Percentiles rank a stretch among this genome's conserved stretches.
Conservation (phyloP, 2,888 invertebrate genomes). For the Zygaena filipendulae region DNA sequence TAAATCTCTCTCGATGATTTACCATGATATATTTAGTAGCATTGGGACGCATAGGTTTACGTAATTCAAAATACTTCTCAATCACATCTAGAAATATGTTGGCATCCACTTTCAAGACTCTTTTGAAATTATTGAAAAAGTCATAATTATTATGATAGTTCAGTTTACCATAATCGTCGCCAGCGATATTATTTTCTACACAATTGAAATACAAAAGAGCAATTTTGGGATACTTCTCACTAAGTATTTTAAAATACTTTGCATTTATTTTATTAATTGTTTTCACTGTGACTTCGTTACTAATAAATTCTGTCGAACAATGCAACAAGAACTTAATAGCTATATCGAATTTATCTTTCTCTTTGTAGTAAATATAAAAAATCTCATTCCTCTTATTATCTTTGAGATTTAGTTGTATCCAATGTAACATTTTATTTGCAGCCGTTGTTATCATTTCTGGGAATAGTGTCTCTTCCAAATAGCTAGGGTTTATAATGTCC, state of each 20-base stretch:
- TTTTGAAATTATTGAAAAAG: constrained; percentile 21
- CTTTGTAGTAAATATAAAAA: constrained; percentile 34
- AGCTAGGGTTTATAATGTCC: not conserved
- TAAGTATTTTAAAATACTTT: constrained; percentile 29
- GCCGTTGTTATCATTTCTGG: not conserved
- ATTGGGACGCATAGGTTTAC: constrained; percentile 18
- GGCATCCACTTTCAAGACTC: constrained; percentile 27
- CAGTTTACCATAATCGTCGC: constrained; percentile 22
- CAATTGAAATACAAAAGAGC: constrained; percentile 30
- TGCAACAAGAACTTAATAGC: constrained; percentile 31
- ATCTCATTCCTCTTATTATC: constrained; percentile 26
- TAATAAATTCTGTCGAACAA: constrained; percentile 28
- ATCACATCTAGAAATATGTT: constrained; percentile 29
- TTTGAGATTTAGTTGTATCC: constrained; percentile 26
- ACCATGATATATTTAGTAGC: constrained; percentile 29
- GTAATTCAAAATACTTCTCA: constrained; percentile 27
- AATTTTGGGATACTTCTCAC: constrained; percentile 28
- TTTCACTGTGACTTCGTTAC: constrained; percentile 21
- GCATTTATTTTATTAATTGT: constrained; percentile 28
- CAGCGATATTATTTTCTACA: constrained; percentile 21
- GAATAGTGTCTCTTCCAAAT: not conserved
- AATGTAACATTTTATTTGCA: constrained; percentile 16
- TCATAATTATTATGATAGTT: too few species aligned
- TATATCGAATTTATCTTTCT: constrained; percentile 20
- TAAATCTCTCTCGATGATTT: constrained; percentile 26